These are phyloP conservation scores for Vespertilio murinus DNA, from an alignment of 2,797 vertebrate species.

Conservation along the genomic window DNA sequence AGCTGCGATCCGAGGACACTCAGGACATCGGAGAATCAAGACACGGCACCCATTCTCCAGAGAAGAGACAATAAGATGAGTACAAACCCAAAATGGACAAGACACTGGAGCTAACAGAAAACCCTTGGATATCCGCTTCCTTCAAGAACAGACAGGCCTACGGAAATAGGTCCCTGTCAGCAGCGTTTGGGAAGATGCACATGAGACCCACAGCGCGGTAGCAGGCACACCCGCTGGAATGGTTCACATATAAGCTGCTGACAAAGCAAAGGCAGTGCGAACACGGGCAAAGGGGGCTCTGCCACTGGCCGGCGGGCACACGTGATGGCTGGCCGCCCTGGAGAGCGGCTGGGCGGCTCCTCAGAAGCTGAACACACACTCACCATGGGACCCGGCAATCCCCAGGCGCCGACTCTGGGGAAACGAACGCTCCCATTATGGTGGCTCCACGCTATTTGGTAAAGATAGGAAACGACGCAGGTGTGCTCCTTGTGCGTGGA, in stretches of 20 bases:
- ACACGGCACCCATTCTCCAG: neutral
- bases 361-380: neutral
- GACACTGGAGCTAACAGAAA: neutral
- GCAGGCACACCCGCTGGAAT: neutral
- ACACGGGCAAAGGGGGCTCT: neutral
- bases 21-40: neutral
- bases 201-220: neutral
- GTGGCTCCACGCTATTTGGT: neutral
- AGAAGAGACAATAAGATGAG: neutral
- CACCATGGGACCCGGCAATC: neutral
- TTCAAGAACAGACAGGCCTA: neutral
- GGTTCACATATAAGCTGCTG: neutral
- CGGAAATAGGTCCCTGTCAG: neutral
- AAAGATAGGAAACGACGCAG: neutral
- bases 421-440: neutral
- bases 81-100: neutral
- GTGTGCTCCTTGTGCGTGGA: too few species aligned
- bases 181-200: neutral
- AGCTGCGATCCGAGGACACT: neutral
- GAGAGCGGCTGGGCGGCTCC: neutral
- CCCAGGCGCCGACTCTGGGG: neutral
- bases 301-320: neutral
- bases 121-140: neutral
- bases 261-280: neutral
- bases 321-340: accelerated